Conservation (phyloP, 2,888 invertebrate species). For the Desoria tigrina region DNA sequence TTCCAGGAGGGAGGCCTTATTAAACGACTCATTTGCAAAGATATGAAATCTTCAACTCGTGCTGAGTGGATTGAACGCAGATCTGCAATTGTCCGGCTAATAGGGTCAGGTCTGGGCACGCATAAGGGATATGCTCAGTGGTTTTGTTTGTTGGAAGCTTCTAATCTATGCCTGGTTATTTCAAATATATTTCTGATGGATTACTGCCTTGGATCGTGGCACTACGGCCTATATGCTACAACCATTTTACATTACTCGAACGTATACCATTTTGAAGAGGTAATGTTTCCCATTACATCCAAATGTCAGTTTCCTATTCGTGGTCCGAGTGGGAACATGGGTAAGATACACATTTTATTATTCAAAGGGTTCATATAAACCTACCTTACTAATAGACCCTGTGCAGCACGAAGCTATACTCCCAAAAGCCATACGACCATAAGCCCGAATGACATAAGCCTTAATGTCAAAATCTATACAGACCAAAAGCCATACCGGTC, state of each 20-base stretch:
- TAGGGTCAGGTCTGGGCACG: not conserved
- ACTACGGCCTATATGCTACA: not conserved
- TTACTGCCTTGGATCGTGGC: not conserved
- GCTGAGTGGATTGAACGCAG: not conserved
- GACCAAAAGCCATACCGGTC: too few species aligned
- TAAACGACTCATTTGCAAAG: not conserved
- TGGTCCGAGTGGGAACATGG: too few species aligned
- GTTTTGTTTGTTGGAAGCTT: not conserved
- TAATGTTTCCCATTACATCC: not conserved
- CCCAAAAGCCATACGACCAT: too few species aligned
- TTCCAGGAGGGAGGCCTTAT: not conserved
- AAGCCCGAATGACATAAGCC: too few species aligned
- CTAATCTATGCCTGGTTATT: not conserved
- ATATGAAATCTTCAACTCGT: not conserved
- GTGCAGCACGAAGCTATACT: too few species aligned
- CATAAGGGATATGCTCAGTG: not conserved
- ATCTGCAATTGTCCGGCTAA: not conserved
- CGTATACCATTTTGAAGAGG: not conserved
- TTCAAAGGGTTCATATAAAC: too few species aligned
- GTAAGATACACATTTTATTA: too few species aligned
- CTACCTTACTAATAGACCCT: too few species aligned
- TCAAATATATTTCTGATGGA: not conserved
- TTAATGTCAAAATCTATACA: too few species aligned
- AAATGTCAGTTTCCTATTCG: too few species aligned
- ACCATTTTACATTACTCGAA: not conserved